phyloP scores from a whole-genome alignment of 35 echinoderm and acorn worm genomes.

The Stichopus chloronotus region DNA sequence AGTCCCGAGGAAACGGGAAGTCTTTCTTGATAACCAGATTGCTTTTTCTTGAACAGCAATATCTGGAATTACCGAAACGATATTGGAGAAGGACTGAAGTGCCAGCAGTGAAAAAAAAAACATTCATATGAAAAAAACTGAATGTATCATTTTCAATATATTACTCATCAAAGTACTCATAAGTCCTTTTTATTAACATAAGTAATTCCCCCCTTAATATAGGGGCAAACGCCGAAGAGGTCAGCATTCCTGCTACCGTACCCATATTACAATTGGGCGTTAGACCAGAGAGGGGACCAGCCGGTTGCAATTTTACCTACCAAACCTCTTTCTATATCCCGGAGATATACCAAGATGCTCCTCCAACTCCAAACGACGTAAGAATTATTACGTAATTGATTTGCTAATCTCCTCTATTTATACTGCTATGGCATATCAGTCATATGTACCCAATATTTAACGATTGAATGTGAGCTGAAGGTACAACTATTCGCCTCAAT shows the following conservation, averaged over 20 bases:
- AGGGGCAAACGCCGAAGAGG: background rate
- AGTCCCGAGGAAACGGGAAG: no score
- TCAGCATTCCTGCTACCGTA: background rate
- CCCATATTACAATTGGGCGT: constrained; percentile 45
- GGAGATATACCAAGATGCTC: background rate
- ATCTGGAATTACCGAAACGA: no score
- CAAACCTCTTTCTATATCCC: constrained; percentile 42
- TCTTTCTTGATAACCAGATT: no score
- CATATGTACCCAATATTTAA: background rate
- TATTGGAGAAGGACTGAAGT: no score
- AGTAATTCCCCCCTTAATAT: no score
- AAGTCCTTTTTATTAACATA: no score
- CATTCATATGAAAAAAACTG: no score
- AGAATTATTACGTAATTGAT: background rate
- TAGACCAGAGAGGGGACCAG: background rate
- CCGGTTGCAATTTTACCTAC: constrained; percentile 44
- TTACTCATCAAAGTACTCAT: no score
- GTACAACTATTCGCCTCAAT: background rate
- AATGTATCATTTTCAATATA: no score
- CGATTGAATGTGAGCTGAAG: background rate
- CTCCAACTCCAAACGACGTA: constrained; percentile 44
- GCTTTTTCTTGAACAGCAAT: no score
- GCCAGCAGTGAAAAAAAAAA: no score
- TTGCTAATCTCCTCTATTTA: background rate
- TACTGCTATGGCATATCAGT: background rate